These are phyloP conservation scores for Palythoa heliodiscus DNA, from an alignment of 92 coral and sea anemone species.

Conservation along the genomic window DNA sequence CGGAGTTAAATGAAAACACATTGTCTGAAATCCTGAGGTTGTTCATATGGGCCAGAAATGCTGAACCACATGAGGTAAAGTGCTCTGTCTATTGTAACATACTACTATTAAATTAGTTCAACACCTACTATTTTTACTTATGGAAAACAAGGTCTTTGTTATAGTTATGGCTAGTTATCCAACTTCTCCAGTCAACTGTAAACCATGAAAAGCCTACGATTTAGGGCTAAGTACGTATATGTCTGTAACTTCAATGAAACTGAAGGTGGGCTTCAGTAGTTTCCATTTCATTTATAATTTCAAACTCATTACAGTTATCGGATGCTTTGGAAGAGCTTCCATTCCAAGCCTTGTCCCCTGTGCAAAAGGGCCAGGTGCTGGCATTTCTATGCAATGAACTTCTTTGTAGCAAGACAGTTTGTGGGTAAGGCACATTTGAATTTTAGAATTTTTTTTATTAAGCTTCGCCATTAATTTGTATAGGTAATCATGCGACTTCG, in stretches of 20 bases:
- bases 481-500: too few relatives aligned
- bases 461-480: too few relatives aligned
- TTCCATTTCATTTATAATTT: not conserved
- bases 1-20: slow-evolving; percentile 87
- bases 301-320: slow-evolving; percentile 64
- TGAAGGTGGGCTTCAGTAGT: too few relatives aligned
- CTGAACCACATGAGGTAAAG: slow-evolving; percentile 82
- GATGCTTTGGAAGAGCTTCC: slow-evolving; percentile 86
- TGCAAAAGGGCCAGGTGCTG: slow-evolving; percentile 80
- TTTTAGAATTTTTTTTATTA: not conserved
- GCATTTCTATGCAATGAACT: slow-evolving; percentile 94
- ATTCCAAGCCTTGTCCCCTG: slow-evolving; percentile 83
- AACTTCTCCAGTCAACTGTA: not conserved
- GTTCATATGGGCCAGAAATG: slow-evolving; percentile 86
- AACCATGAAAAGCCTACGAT: too few relatives aligned
- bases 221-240: too few relatives aligned
- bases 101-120: not conserved
- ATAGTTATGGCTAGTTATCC: not conserved
- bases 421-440: slow-evolving; percentile 61
- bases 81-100: not conserved
- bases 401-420: slow-evolving; percentile 83
- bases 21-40: slow-evolving; percentile 88
- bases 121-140: too few relatives aligned
- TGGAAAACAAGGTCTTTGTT: not conserved
- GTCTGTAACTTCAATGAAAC: too few relatives aligned